Evolutionary conservation across 1,140 invertebrate genomes (phyloP), one percentile per base, ranked within the genome.

Genomic region (Tribolium castaneum): DNA sequence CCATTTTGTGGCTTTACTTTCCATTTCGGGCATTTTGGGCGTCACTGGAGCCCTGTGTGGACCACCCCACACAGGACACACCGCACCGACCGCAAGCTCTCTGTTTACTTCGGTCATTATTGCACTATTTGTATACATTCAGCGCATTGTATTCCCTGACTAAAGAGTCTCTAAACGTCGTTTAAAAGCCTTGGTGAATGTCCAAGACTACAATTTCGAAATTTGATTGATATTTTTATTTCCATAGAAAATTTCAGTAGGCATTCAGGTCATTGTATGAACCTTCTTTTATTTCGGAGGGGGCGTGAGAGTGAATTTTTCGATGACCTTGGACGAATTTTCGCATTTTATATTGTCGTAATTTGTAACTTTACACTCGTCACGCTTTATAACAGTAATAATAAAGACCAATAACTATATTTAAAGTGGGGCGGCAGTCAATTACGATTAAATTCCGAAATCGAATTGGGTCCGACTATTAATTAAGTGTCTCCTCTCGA

Each of bases 31-130:
- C 39, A 45, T 45, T 45, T 45, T 45, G 39, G 39, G 39, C 39
- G 39, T 45, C 39, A 45, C 39, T 45, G 39, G 39, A 9, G 6
- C 35, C 6, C 35, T 10, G 10, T 39, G 1, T 3, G 10, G 25
- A 30, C 25, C 25, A 30, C 25, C 16, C 16, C 25, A 4, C 39
- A 80, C 80, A 83, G 80, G 75, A 79, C 62, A 79, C 74, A 82
- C 82, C 82, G 74, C 80, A 78, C 76, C 78, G 73, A 77, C 82
- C 84, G 78, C 82, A 84, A 83, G 78, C 79, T 79, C 82, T 82
- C 72, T 85, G 84, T 85, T 85, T 85, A 84, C 83, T 78, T 80
- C 80, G 71, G 82, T 85, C 83, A 85, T 85, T 85, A 85, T 83
- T 83, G 77, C 79, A 82, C 82, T 84, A 84, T 85, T 84, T 84